Percentiles rank a stretch among this genome's conserved stretches.
phyloP scores from a whole-genome alignment of 2,888 invertebrate genomes.

The Fabriciana adippe region DNA sequence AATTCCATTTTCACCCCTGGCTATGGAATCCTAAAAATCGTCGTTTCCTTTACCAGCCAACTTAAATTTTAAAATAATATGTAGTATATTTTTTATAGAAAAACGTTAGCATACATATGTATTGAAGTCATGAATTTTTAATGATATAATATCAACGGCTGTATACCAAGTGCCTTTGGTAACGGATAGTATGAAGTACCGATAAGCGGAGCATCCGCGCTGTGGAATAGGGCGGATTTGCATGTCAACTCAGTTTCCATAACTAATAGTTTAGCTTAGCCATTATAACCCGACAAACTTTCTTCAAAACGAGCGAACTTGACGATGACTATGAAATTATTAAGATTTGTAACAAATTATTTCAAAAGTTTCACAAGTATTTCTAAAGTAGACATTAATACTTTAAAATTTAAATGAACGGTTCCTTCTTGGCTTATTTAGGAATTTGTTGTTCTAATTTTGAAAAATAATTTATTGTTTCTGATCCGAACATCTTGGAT shows the following conservation, averaged over 20 bases:
- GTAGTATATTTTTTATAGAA: neutral
- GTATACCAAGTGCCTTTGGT: slow-evolving; percentile 25
- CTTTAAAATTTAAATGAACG: slow-evolving; percentile 39
- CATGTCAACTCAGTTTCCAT: slow-evolving; percentile 75
- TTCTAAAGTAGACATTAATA: slow-evolving; percentile 41
- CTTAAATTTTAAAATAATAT: neutral
- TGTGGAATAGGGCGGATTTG: slow-evolving; percentile 64
- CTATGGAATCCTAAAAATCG: no score
- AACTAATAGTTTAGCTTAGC: slow-evolving; percentile 70
- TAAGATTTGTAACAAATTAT: slow-evolving; percentile 61
- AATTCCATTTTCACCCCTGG: no score
- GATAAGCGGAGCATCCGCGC: slow-evolving; percentile 41
- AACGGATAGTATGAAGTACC: slow-evolving; percentile 35
- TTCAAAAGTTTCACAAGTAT: slow-evolving; percentile 55
- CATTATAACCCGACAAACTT: slow-evolving; percentile 64
- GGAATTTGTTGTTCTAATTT: slow-evolving; percentile 20
- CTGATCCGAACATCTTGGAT: neutral
- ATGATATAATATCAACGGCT: slow-evolving; percentile 29
- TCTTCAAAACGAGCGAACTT: slow-evolving; percentile 60
- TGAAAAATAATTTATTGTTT: neutral
- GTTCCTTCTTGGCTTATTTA: slow-evolving; percentile 25
- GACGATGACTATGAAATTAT: slow-evolving; percentile 64
- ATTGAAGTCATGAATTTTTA: slow-evolving; percentile 32
- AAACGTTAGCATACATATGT: slow-evolving; percentile 10
- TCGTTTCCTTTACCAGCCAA: no score